phyloP scores from a whole-genome alignment of 2,888 invertebrate species.

The Nemotelus pantherinus region DNA sequence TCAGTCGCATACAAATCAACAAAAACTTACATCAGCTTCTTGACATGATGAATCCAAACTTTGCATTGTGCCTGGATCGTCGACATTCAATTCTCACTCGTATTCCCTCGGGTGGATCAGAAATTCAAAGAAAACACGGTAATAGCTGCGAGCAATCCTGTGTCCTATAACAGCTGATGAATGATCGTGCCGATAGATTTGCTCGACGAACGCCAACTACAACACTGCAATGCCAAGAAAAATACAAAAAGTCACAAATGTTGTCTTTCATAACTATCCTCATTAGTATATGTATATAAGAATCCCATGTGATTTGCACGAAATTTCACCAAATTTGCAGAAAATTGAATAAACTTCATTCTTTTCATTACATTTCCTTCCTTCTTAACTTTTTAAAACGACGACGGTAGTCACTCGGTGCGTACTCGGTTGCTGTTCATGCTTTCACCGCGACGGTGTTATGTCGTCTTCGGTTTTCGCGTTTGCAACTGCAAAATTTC shows the following conservation, averaged over 20 bases:
- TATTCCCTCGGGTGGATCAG: constrained; percentile 40
- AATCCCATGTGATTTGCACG: too few relatives aligned
- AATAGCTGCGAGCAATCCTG: not conserved
- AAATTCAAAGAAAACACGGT: constrained; percentile 21
- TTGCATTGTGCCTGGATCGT: constrained; percentile 68
- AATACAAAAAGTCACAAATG: not conserved
- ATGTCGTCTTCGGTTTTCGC: constrained; percentile 20
- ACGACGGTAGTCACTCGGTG: constrained; percentile 14
- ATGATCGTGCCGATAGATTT: not conserved
- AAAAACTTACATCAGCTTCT: constrained; percentile 71
- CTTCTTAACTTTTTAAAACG: not conserved
- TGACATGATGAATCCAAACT: constrained; percentile 74
- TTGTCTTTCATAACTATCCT: too few relatives aligned
- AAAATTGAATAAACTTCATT: not conserved
- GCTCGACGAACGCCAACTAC: constrained; percentile 3
- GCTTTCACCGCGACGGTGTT: constrained; percentile 40
- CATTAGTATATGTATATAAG: too few relatives aligned
- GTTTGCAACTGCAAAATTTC: not conserved
- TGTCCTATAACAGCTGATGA: constrained; percentile 40
- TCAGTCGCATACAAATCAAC: not conserved
- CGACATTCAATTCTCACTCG: constrained; percentile 57
- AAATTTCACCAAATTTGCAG: too few relatives aligned
- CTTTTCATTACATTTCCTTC: constrained; percentile 16
- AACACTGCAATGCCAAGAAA: constrained; percentile 31
- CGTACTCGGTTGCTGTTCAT: constrained; percentile 28